Conservation (phyloP, 30 jellyfish, hydroid and myxozoan species). For the Hydractinia echinata region DNA sequence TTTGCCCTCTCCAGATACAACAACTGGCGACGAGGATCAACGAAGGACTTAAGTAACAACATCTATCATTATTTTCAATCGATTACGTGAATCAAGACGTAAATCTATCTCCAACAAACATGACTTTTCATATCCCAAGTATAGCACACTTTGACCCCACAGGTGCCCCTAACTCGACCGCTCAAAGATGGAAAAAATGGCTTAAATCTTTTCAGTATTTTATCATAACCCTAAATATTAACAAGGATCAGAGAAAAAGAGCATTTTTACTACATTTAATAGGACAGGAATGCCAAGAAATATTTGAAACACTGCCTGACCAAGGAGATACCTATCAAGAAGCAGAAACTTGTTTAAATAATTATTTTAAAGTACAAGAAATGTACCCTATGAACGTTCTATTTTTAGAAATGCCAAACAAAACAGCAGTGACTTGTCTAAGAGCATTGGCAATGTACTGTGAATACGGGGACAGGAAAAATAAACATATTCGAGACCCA, state of each 20-base stretch:
- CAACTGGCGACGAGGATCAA: too few relatives aligned
- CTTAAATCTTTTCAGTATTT: too few relatives aligned
- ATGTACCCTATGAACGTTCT: too few relatives aligned
- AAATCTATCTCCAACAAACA: neutral
- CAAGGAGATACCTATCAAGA: neutral
- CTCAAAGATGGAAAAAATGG: constrained; percentile 1
- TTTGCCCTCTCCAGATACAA: too few relatives aligned
- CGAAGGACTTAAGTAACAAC: too few relatives aligned
- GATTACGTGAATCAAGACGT: constrained; percentile 10
- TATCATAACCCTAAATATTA: neutral
- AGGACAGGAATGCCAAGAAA: neutral
- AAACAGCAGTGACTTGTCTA: neutral
- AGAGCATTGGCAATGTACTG: neutral
- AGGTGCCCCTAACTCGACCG: neutral
- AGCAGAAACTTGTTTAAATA: neutral
- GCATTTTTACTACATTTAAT: neutral
- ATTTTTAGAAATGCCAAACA: neutral
- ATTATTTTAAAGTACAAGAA: too few relatives aligned
- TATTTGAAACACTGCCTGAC: neutral
- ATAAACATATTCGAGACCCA: neutral
- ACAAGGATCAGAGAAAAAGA: neutral
- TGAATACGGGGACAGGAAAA: neutral
- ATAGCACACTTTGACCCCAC: neutral
- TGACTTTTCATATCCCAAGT: neutral
- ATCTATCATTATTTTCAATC: too few relatives aligned